Evolutionary conservation across 2,797 vertebrate genomes (phyloP).

Genomic region (Chrysocyon brachyurus): DNA sequence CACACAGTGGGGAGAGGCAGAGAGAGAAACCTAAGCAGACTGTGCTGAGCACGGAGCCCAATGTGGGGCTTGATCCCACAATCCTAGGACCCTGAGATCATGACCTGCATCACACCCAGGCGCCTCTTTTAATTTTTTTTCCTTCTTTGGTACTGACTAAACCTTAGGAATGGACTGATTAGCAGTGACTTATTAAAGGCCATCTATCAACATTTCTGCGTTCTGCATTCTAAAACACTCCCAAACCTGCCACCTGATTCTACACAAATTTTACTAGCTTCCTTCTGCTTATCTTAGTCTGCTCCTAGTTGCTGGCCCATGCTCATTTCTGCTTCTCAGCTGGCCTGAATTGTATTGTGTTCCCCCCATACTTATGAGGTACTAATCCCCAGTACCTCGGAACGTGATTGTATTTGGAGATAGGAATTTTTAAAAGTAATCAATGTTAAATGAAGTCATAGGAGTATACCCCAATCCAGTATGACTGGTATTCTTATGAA

Average conservation of each 20-base stretch:
- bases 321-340: neutral
- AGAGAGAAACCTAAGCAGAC: neutral
- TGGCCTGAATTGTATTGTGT: neutral
- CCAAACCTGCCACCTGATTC: neutral
- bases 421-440: slow-evolving; percentile 5
- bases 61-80: neutral
- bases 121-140: neutral
- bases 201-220: neutral
- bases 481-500: neutral
- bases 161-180: neutral
- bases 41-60: neutral
- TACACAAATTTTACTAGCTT: neutral
- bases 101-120: neutral
- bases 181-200: neutral
- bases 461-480: neutral
- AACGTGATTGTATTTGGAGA: slow-evolving; percentile 18
- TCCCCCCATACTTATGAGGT: neutral
- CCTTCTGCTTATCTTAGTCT: neutral
- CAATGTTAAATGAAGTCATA: slow-evolving; percentile 34
- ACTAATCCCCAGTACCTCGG: neutral
- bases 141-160: neutral
- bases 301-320: neutral
- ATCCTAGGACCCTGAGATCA: neutral
- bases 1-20: neutral
- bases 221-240: neutral